Evolutionary conservation across 1,140 invertebrate genomes (phyloP).

Genomic region (Drosophila funebris): DNA sequence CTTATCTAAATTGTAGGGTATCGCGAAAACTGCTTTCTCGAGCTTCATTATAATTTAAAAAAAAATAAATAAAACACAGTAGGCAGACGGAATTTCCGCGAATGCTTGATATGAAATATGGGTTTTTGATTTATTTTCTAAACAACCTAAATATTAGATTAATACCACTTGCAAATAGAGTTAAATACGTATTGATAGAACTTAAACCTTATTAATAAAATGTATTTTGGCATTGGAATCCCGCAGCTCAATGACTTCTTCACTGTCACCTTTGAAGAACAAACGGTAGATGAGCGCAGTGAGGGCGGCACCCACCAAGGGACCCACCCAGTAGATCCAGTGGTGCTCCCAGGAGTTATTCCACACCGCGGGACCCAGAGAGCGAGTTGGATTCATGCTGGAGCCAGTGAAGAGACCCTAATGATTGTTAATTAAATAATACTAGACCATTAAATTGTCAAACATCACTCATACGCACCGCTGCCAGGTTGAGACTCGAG

Average conservation of each 20-base stretch:
- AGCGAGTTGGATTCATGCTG: conserved; percentile 92
- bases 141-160: conserved; percentile 18
- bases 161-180: conserved; percentile 3
- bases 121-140: conserved; percentile 4
- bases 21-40: background rate
- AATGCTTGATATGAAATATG: conserved; percentile 9
- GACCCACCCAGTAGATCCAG: conserved; percentile 93
- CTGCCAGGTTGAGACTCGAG: conserved; percentile 86
- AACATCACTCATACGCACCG: conserved; percentile 59
- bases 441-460: background rate
- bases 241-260: conserved; percentile 42
- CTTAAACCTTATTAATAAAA: conserved; percentile 49
- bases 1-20: background rate
- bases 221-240: conserved; percentile 49
- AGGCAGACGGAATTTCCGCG: background rate
- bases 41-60: background rate
- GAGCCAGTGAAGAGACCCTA: conserved; percentile 89
- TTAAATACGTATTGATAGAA: background rate
- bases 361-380: conserved; percentile 90
- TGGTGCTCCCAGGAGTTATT: conserved; percentile 88
- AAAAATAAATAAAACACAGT: too few species aligned
- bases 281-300: conserved; percentile 87
- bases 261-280: conserved; percentile 78
- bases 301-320: conserved; percentile 86
- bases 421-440: background rate